Conservation (phyloP, 2,113 vertebrate genomes). For the Tyrannus savana region DNA sequence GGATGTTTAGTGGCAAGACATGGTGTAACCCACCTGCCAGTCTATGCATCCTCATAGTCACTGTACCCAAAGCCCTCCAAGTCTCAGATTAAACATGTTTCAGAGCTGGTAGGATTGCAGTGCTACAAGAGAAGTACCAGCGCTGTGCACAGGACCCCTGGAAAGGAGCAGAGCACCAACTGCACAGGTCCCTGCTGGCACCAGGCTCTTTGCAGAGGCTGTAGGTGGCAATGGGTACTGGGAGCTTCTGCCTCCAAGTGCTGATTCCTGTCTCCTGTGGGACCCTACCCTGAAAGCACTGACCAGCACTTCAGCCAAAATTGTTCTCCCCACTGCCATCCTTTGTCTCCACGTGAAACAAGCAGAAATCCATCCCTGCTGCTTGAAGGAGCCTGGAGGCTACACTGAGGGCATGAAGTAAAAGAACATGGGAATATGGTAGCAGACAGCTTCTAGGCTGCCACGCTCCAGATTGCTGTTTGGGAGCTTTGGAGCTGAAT, state of each 20-base stretch:
- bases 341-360: neutral
- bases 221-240: rapidly evolving
- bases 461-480: neutral
- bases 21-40: neutral
- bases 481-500: neutral
- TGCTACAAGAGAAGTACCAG: neutral
- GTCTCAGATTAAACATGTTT: neutral
- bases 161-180: neutral
- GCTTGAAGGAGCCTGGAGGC: neutral
- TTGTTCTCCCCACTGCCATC: neutral
- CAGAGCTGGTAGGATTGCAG: neutral
- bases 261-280: neutral
- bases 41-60: rapidly evolving
- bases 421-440: no score
- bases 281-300: neutral
- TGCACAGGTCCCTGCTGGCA: neutral
- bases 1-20: neutral
- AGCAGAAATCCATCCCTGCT: neutral
- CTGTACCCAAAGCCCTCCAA: neutral
- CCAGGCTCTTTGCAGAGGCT: neutral
- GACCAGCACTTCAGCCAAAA: neutral
- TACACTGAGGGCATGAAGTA: neutral
- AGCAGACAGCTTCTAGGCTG: neutral
- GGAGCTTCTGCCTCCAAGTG: neutral
- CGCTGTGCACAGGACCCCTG: neutral